Evolutionary conservation across 2,888 invertebrate species (phyloP).

Genomic region (Coecobrya sp.): DNA sequence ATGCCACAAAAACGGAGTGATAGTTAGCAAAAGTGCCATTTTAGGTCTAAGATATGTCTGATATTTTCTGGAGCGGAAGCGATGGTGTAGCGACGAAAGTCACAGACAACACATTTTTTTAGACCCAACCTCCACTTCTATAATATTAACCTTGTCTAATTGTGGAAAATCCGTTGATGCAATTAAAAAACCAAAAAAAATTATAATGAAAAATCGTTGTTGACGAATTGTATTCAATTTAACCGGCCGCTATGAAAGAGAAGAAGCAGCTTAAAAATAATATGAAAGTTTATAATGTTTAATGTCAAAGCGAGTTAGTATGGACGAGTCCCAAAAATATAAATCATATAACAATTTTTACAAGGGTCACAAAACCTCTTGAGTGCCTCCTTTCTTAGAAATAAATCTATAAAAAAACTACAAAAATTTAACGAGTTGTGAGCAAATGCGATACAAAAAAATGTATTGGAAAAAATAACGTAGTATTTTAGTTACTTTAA

Average conservation of each 20-base stretch:
- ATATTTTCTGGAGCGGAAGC: slow-evolving; percentile 24
- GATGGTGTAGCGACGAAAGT: slow-evolving; percentile 5
- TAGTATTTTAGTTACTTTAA: background rate
- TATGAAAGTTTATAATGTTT: slow-evolving; percentile 6
- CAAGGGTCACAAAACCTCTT: slow-evolving; percentile 79
- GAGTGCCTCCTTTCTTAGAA: slow-evolving; percentile 79
- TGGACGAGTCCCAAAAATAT: slow-evolving; percentile 30
- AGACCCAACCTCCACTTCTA: background rate
- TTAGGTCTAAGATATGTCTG: slow-evolving; percentile 25
- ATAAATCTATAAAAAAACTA: background rate
- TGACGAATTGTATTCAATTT: no score
- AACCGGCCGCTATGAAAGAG: background rate
- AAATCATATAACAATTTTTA: slow-evolving; percentile 64
- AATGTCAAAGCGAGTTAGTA: background rate
- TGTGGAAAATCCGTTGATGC: slow-evolving; percentile 17
- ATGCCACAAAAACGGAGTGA: slow-evolving; percentile 84
- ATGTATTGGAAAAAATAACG: slow-evolving; percentile 13
- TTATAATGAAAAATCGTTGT: no score
- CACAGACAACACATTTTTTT: background rate
- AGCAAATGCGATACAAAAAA: slow-evolving; percentile 19
- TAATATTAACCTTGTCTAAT: background rate
- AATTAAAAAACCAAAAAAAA: background rate
- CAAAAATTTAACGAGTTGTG: slow-evolving; percentile 38
- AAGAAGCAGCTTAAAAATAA: background rate
- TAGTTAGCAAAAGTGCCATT: slow-evolving; percentile 85